Percentiles rank a stretch among this genome's conserved stretches.
Conservation (phyloP, 1,140 invertebrate genomes). For the Diplogasteroides magnus region DNA sequence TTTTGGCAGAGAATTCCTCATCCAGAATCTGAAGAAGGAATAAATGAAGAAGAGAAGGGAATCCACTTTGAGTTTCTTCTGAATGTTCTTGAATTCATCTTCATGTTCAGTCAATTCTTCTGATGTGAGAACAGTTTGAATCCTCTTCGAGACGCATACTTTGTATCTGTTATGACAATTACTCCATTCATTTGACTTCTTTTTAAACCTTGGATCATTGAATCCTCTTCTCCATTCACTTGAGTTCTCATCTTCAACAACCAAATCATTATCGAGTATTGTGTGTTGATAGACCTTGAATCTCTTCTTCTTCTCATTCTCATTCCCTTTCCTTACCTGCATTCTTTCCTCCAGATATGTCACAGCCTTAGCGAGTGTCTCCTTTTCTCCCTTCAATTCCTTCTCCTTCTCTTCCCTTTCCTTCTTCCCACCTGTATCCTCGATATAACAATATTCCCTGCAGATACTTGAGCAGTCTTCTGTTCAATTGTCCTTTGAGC, state of each 20-base stretch:
- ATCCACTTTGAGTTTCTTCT: conserved; percentile 28
- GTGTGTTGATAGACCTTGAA: conserved; percentile 42
- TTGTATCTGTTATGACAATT: conserved; percentile 17
- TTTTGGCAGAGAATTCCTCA: conserved; percentile 39
- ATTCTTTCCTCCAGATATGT: conserved; percentile 46
- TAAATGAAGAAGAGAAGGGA: conserved; percentile 1
- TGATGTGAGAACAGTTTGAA: conserved; percentile 43
- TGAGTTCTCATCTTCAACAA: conserved; percentile 38
- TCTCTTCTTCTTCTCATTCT: too few species aligned
- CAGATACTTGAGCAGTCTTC: too few species aligned
- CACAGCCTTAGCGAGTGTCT: conserved; percentile 43
- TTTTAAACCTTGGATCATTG: conserved; percentile 31
- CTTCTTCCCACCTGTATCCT: not conserved
- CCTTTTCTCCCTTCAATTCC: conserved; percentile 45
- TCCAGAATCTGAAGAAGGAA: conserved; percentile 33
- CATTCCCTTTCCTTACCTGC: conserved; percentile 10
- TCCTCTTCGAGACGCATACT: conserved; percentile 30
- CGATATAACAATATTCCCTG: too few species aligned
- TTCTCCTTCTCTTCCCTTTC: conserved; percentile 27
- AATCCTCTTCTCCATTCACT: conserved; percentile 43
- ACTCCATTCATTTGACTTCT: not conserved
- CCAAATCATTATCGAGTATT: conserved; percentile 42
- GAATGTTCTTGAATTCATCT: conserved; percentile 36
- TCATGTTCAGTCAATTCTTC: conserved; percentile 36
- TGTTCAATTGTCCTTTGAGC: conserved; percentile 19